A percentile compares a stretch with the other conserved stretches of the same genome.
Conservation (phyloP, 1,140 invertebrate genomes). For the Ladona fulva region DNA sequence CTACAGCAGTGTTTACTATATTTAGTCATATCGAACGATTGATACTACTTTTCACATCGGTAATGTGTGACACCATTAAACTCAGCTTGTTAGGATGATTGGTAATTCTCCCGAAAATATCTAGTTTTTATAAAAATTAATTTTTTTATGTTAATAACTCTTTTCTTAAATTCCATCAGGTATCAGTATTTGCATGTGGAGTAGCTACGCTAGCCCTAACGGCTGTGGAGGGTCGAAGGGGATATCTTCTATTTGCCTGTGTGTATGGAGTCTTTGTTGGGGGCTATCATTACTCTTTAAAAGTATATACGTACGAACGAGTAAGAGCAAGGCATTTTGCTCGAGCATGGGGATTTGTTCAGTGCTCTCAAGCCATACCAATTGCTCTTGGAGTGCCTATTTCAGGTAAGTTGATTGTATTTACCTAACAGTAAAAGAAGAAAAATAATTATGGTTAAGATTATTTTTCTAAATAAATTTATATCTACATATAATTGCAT, state of each 20-base stretch:
- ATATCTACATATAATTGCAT: background rate
- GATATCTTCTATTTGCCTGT: constrained; percentile 36
- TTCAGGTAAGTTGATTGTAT: constrained; percentile 47
- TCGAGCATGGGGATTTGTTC: constrained; percentile 82
- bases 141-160: too few species aligned
- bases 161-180: too few species aligned
- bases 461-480: background rate
- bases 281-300: constrained; percentile 77
- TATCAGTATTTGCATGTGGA: constrained; percentile 67
- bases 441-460: background rate
- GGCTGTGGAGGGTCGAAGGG: constrained; percentile 53
- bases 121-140: too few species aligned
- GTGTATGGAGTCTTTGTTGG: constrained; percentile 58
- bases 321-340: constrained; percentile 77
- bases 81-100: too few species aligned
- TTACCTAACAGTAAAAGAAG: background rate
- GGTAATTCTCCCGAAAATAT: too few species aligned
- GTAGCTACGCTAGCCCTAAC: constrained; percentile 72
- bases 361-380: constrained; percentile 75
- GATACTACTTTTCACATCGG: too few species aligned
- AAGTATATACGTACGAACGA: constrained; percentile 81
- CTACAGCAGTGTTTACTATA: too few species aligned
- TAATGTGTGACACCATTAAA: too few species aligned
- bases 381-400: constrained; percentile 79
- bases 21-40: too few species aligned